phyloP scores from a whole-genome alignment of 2,888 invertebrate species.

The Oscheius sp. region DNA sequence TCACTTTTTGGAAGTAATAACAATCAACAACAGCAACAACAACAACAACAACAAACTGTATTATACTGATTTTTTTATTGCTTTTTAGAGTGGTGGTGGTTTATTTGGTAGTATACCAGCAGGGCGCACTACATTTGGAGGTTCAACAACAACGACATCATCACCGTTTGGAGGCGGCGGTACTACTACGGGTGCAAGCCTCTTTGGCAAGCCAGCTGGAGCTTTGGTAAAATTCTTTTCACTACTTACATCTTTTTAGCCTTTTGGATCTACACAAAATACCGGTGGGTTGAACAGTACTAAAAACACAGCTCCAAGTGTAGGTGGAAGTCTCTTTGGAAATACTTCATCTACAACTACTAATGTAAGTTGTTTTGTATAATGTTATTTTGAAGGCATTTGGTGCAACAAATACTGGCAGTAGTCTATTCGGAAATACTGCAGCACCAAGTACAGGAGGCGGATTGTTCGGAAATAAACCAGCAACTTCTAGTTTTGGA shows the following conservation, averaged over 20 bases:
- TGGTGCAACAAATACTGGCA: not conserved
- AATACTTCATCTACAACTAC: too few relatives aligned
- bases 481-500: constrained; percentile 36
- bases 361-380: not conserved
- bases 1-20: constrained; percentile 45
- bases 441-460: constrained; percentile 19
- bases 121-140: not conserved
- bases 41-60: not conserved
- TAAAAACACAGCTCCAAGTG: not conserved
- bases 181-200: not conserved
- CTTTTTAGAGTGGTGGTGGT: constrained; percentile 27
- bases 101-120: constrained; percentile 37
- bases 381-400: not conserved
- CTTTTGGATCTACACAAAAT: too few relatives aligned
- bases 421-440: constrained; percentile 1
- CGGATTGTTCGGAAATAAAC: constrained; percentile 30
- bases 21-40: constrained; percentile 17
- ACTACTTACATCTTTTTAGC: too few relatives aligned
- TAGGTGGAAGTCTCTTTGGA: constrained; percentile 1
- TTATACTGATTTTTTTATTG: not conserved
- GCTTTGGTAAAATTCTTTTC: not conserved
- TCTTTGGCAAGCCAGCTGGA: constrained; percentile 9
- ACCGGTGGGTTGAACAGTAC: not conserved
- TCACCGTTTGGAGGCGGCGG: too few relatives aligned
- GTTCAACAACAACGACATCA: constrained; percentile 1